These are phyloP conservation scores for Bellardia bayeri DNA, from an alignment of 2,888 invertebrate species.

Conservation along the genomic window DNA sequence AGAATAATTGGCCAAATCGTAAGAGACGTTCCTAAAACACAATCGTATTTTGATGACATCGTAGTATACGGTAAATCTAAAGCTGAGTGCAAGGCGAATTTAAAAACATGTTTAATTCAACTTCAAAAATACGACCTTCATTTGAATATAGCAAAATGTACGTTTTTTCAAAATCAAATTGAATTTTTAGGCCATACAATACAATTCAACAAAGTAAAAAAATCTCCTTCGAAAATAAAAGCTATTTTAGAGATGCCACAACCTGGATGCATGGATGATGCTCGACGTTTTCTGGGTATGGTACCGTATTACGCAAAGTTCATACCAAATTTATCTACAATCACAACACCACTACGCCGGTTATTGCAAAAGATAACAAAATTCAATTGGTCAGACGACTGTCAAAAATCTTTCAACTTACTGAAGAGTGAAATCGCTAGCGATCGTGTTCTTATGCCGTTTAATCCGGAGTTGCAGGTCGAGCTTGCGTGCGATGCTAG, in stretches of 20 bases:
- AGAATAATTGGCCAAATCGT: neutral
- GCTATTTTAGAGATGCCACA: neutral
- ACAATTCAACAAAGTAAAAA: neutral
- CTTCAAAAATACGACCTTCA: constrained; percentile 58
- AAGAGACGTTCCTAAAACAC: neutral
- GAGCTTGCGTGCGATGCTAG: too few relatives aligned
- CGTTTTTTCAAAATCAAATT: neutral
- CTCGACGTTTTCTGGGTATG: neutral
- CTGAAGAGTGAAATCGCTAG: neutral
- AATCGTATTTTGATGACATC: too few relatives aligned
- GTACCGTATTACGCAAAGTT: neutral
- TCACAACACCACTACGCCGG: neutral
- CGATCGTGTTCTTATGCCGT: too few relatives aligned
- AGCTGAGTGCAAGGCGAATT: constrained; percentile 22
- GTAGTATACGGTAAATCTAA: constrained; percentile 17
- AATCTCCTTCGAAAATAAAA: neutral
- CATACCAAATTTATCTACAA: neutral
- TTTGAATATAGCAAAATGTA: neutral
- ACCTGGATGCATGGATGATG: neutral
- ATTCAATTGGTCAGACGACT: neutral
- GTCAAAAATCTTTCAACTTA: too few relatives aligned
- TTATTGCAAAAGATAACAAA: neutral
- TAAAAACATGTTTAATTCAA: neutral
- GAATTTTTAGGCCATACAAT: neutral
- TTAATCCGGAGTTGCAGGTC: too few relatives aligned